phyloP scores from a whole-genome alignment of 2,797 vertebrate species.

The Anguilla marmorata region DNA sequence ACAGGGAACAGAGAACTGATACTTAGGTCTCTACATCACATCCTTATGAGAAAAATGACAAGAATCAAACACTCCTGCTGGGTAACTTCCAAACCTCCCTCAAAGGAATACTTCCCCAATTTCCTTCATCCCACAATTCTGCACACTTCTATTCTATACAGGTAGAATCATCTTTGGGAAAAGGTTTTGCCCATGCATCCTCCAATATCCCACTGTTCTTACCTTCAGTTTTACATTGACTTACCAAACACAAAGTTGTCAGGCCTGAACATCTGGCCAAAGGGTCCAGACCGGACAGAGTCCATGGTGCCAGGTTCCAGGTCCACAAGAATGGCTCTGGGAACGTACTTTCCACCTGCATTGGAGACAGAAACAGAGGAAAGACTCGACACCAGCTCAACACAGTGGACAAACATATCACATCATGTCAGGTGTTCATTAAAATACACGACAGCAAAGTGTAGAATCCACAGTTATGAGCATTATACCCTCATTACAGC shows the following conservation, averaged over 20 bases:
- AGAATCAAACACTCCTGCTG: too few species aligned
- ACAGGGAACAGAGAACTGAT: background rate
- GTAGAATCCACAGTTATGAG: too few species aligned
- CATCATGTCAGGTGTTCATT: too few species aligned
- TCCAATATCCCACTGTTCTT: background rate
- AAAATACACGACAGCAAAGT: too few species aligned
- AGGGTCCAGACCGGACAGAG: slow-evolving; percentile 84
- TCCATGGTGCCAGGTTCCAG: slow-evolving; percentile 89
- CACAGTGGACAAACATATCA: slow-evolving; percentile 29
- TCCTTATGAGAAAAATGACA: too few species aligned
- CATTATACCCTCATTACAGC: too few species aligned
- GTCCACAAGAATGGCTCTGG: slow-evolving; percentile 59
- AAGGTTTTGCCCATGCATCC: background rate
- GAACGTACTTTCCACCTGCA: slow-evolving; percentile 84
- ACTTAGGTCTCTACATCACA: background rate
- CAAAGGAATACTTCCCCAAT: too few species aligned
- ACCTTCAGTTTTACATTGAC: background rate
- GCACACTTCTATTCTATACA: too few species aligned
- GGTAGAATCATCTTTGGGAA: background rate
- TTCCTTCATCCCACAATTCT: too few species aligned
- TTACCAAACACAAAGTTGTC: slow-evolving; percentile 91
- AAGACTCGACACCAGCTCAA: slow-evolving; percentile 34
- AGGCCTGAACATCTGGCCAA: slow-evolving; percentile 47
- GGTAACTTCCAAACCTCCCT: too few species aligned
- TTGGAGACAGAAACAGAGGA: background rate